Percentiles rank a stretch among this genome's conserved stretches.
phyloP scores from a whole-genome alignment of 2,797 vertebrate genomes.

The Mormyrus hasselquistii region DNA sequence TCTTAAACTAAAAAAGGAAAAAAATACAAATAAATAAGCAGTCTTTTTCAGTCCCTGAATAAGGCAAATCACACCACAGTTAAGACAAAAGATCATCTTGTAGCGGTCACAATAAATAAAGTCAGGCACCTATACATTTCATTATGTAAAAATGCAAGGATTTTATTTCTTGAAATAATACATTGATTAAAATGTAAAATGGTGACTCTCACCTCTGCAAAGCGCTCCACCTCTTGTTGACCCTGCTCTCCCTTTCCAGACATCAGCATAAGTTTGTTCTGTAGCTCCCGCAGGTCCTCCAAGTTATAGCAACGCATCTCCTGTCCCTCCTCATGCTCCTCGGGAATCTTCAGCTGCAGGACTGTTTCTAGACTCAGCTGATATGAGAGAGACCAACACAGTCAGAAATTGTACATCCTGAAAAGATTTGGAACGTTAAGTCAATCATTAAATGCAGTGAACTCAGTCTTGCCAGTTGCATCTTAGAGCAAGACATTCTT shows the following conservation, averaged over 20 bases:
- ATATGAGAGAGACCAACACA: not conserved
- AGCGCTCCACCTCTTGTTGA: constrained; percentile 76
- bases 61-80: not conserved
- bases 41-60: not conserved
- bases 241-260: constrained; percentile 85
- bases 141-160: not conserved
- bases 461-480: not conserved
- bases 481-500: not conserved
- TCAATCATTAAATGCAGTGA: not conserved
- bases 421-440: not conserved
- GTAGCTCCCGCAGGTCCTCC: constrained; percentile 81
- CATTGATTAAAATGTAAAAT: not conserved
- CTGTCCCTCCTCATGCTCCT: constrained; percentile 48
- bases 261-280: constrained; percentile 98
- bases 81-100: not conserved
- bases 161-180: not conserved
- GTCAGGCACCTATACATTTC: not conserved
- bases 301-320: constrained; percentile 64
- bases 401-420: not conserved
- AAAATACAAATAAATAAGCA: not conserved
- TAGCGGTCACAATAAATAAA: not conserved
- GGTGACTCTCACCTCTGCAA: constrained; percentile 73
- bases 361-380: constrained; percentile 75
- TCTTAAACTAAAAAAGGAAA: not conserved
- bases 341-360: constrained; percentile 65